Evolutionary conservation across 2,888 invertebrate species (phyloP), one percentile per base, ranked within the genome.

Genomic region (Galerucella pusilla): DNA sequence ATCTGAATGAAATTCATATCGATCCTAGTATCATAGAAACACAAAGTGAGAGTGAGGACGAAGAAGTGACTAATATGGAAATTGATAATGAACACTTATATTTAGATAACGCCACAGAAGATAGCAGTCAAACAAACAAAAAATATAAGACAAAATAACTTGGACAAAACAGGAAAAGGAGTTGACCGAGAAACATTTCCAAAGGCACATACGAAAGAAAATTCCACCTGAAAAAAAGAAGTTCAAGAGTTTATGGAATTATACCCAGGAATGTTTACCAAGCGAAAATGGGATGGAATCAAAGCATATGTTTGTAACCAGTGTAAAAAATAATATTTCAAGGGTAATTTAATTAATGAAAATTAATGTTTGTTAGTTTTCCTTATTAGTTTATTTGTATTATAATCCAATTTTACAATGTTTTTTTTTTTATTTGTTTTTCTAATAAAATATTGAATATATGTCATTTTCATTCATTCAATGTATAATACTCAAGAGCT

Each of bases 281-380:
- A 54, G 52, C n/a, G 52, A n/a, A 54, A n/a, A 54, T 54, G n/a
- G 54, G 54, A 54, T 54, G 54, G 54, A 54, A 54, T 54, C n/a
- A 54, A 54, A 54, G n/a, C 54, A 54, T 54, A 49, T 49, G 52
- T 54, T 54, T 54, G 52, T 54, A 54, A n/a, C 52, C 52, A 54
- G 52, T 54, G n/a, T 54, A 54, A 54, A 2, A 54, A 54, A 54
- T 54, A 54, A 54, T 54, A 14, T 54, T 54, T 54, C n/a, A 54
- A 54, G 16, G 11, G 12, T 54, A 54, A n/a, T 52, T 52, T 4
- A 52, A 52, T 52, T 52, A 52, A 52, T 52, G 52, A n/a, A n/a
- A n/a, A n/a, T n/a, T n/a, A 14, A 54, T 2, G n/a, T 54, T n/a
- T 54, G 1, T 54, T 14, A 54, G n/a, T 54, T 54, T 54, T 54